Base-by-base conservation (phyloP, 2,113 vertebrate species). In the Phrynocephalus versicolor region DNA sequence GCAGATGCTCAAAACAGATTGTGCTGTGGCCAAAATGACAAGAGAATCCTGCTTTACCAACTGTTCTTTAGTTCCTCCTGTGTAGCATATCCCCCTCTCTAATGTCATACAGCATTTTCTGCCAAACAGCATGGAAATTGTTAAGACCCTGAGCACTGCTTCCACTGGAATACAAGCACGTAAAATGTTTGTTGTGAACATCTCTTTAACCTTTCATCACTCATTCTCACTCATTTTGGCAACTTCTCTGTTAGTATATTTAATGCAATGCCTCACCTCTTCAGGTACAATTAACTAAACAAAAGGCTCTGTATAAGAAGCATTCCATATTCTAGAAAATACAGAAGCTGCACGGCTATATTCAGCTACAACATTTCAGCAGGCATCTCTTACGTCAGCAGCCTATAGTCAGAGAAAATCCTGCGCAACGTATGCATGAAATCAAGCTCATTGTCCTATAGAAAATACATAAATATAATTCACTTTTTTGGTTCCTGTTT, bases 51-150 rank as follows among this genome's bases (percentile, higher is more conserved):
- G 67, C 71, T 78, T 41, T 67, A 41, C 58, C 51, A 90, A 65
- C 69, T 90, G 81, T 55, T 88, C 21, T 81, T 92, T 58, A 88
- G 70, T 15, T 82, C 51, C 23, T 85, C 64, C n/a, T 86, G 78
- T 72, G 19, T 64, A 83, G 30, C 41, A 86, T n/a, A 33, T 65
- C 12, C 79, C 7, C 9, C 16, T 16, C 30, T 74, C 21, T 65
- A 71, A 60, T 78, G 6, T 62, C 65, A 84, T 76, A 60, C 2
- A 88, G 33, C 14, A 57, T 33, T 69, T 64, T 39, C 51, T 57
- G 30, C 75, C 87, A 84, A 86, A 55, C 33, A 62, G 23, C 6
- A 13, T 12, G 1, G 51, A 86, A 86, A 16, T 8, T 69, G 81
- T 19, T 74, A 83, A 87, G 62, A 83, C 71, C 87, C 82, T 89